Evolutionary conservation across 2,888 invertebrate genomes (phyloP).

Genomic region (Nasonovia ribisnigri): DNA sequence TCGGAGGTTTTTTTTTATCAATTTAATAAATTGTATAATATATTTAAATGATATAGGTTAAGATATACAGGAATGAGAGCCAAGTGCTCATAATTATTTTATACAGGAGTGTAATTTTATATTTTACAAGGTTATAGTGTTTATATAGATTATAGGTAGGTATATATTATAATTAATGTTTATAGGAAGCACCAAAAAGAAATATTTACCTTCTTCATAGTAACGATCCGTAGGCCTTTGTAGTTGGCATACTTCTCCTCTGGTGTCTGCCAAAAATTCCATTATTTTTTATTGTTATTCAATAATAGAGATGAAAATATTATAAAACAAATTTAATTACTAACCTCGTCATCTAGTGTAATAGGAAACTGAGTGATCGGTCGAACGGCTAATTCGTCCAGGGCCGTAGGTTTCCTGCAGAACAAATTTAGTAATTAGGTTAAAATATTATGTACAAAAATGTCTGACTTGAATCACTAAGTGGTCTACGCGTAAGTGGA

Average conservation of each 20-base stretch:
- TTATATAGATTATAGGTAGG: not conserved
- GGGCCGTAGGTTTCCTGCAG: constrained; percentile 79
- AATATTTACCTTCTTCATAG: constrained; percentile 83
- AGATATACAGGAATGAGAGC: constrained; percentile 32
- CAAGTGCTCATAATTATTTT: constrained; percentile 15
- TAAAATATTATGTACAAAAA: not conserved
- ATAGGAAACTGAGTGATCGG: constrained; percentile 89
- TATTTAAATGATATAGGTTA: not conserved
- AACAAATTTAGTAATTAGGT: not conserved
- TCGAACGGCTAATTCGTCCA: constrained; percentile 89
- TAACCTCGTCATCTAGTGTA: constrained; percentile 86
- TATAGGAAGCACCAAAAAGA: constrained; percentile 32
- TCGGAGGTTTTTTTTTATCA: constrained; percentile 17
- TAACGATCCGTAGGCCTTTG: constrained; percentile 84
- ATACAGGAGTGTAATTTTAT: constrained; percentile 34
- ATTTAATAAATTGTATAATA: constrained; percentile 11
- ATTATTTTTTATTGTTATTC: not conserved
- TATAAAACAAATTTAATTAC: constrained; percentile 68
- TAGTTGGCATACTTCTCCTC: constrained; percentile 81
- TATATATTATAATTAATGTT: not conserved
- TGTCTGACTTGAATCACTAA: not conserved
- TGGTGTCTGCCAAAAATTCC: constrained; percentile 73
- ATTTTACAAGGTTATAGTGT: constrained; percentile 51
- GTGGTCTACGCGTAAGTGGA: not conserved
- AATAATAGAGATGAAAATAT: not conserved